Evolutionary conservation across 2,113 vertebrate genomes (phyloP).

Genomic region (Chaenocephalus aceratus): DNA sequence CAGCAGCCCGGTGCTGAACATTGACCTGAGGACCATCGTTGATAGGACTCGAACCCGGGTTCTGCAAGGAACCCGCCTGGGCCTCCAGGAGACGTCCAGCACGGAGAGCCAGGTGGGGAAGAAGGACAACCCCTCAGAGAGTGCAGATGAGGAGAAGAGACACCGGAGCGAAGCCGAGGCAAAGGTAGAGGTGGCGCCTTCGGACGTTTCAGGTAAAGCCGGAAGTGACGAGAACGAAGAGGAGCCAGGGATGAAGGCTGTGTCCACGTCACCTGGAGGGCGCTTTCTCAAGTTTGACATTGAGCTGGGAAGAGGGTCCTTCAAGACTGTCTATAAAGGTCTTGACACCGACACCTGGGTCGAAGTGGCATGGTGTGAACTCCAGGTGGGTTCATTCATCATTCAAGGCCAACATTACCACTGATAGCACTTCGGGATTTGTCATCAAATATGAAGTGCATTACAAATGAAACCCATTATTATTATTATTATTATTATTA

Average conservation of each 20-base stretch:
- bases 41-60: constrained; percentile 73
- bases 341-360: constrained; percentile 99
- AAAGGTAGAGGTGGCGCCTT: constrained; percentile 66
- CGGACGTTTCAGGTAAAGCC: constrained; percentile 82
- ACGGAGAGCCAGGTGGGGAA: constrained; percentile 67
- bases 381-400: constrained; percentile 89
- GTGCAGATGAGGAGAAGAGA: constrained; percentile 67
- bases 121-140: constrained; percentile 67
- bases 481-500: no score
- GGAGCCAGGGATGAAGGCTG: constrained; percentile 95
- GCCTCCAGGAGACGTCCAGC: constrained; percentile 65
- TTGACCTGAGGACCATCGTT: constrained; percentile 79
- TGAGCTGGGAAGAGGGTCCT: constrained; percentile 96
- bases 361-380: constrained; percentile 98
- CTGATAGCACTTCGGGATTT: no score
- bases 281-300: constrained; percentile 99
- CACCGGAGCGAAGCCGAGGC: constrained; percentile 58
- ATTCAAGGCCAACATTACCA: background rate
- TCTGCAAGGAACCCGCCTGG: constrained; percentile 61
- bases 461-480: no score
- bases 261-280: constrained; percentile 94
- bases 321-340: constrained; percentile 98
- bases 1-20: constrained; percentile 62
- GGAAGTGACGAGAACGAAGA: constrained; percentile 91
- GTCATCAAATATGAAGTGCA: no score